Evolutionary conservation across 2,888 invertebrate species (phyloP).

Genomic region (Zele albiditarsus): DNA sequence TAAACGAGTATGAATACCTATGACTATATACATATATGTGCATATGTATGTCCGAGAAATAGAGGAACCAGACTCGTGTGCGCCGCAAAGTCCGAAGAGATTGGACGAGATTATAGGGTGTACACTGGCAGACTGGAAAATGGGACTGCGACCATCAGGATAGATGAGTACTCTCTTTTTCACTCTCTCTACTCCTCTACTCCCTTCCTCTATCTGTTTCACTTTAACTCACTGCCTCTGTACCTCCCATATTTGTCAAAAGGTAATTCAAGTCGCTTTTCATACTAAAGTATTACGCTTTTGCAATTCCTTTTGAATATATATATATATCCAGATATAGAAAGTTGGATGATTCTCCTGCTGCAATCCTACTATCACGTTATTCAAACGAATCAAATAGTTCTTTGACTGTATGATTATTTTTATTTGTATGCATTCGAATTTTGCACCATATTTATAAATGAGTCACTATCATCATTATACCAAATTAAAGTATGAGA

Average conservation of each 20-base stretch:
- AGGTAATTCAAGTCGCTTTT: conserved; percentile 22
- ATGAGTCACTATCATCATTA: no score
- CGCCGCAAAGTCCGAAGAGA: conserved; percentile 17
- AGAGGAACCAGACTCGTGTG: background rate
- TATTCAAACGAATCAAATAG: conserved; percentile 4
- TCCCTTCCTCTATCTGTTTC: background rate
- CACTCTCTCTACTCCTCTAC: background rate
- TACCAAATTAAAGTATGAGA: no score
- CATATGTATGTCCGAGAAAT: background rate
- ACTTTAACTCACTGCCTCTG: background rate
- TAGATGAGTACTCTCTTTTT: background rate
- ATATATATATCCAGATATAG: background rate
- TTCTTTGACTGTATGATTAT: background rate
- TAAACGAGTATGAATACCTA: background rate
- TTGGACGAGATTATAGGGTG: conserved; percentile 24
- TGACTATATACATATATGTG: background rate
- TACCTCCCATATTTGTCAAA: conserved; percentile 13
- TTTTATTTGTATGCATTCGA: background rate
- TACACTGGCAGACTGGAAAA: conserved; percentile 21
- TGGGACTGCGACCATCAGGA: conserved; percentile 8
- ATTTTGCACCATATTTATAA: background rate
- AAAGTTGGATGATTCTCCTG: background rate
- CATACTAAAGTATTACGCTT: conserved; percentile 18
- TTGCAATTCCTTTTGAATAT: background rate
- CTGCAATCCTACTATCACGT: background rate